These are phyloP conservation scores for Trochalopteron elliotii DNA, from an alignment of 2,113 vertebrate species.

Conservation along the genomic window DNA sequence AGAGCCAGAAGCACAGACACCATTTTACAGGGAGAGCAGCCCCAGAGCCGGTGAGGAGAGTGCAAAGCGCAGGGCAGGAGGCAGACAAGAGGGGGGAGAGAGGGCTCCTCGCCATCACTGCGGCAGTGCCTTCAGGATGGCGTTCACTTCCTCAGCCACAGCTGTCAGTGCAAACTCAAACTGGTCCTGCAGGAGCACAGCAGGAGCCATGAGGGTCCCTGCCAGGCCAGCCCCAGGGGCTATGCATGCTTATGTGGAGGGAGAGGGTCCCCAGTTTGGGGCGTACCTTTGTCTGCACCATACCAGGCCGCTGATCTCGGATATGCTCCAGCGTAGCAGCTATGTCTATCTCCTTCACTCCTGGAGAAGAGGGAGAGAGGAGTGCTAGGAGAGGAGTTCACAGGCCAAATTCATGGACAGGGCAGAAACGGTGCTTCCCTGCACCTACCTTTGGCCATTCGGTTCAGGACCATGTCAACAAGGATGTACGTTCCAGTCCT, in stretches of 20 bases:
- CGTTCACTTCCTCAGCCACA: constrained; percentile 96
- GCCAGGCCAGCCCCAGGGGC: rapidly evolving
- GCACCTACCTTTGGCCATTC: constrained; percentile 95
- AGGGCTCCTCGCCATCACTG: constrained; percentile 75
- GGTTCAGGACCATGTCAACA: constrained; percentile 97
- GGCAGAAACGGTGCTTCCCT: background rate
- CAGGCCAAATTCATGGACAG: background rate
- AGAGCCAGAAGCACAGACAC: constrained; percentile 47
- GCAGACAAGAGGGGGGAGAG: background rate
- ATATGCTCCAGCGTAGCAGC: constrained; percentile 95
- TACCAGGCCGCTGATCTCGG: constrained; percentile 91
- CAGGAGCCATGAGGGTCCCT: background rate
- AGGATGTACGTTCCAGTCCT: constrained; percentile 94
- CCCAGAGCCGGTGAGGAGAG: background rate
- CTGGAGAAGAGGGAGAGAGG: constrained; percentile 56
- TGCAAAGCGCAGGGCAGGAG: background rate
- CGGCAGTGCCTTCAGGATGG: constrained; percentile 94
- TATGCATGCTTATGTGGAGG: rapidly evolving
- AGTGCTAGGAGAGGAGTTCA: background rate
- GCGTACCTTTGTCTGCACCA: constrained; percentile 93
- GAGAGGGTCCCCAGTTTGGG: background rate
- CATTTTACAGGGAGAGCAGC: background rate
- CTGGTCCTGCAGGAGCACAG: constrained; percentile 85
- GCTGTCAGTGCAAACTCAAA: constrained; percentile 96
- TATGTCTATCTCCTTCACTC: constrained; percentile 98